Evolutionary conservation across 2,113 vertebrate species (phyloP).

Genomic region (Limnothrissa miodon): DNA sequence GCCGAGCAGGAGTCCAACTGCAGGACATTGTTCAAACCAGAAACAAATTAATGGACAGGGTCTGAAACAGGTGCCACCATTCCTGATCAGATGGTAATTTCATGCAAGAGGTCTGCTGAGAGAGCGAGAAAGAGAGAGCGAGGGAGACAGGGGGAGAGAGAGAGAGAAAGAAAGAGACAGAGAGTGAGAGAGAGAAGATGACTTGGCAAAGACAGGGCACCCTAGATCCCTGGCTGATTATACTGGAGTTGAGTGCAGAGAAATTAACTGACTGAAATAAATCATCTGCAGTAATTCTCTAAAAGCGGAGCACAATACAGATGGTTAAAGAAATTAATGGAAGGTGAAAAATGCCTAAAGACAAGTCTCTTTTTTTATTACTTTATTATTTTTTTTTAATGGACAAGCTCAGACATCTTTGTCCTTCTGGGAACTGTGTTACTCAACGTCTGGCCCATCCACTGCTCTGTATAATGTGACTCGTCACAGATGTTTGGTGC

Average conservation of each 20-base stretch:
- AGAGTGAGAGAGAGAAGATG: neutral
- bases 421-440: neutral
- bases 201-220: neutral
- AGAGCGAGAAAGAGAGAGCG: neutral
- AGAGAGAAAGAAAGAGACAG: neutral
- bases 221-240: neutral
- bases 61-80: conserved; percentile 30
- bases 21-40: conserved; percentile 43
- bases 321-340: neutral
- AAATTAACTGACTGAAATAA: neutral
- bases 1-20: conserved; percentile 34
- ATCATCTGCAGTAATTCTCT: neutral
- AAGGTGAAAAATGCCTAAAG: neutral
- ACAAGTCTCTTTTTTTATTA: neutral
- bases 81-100: conserved; percentile 25
- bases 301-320: neutral
- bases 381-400: neutral
- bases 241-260: neutral
- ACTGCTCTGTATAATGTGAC: neutral
- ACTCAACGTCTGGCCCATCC: neutral
- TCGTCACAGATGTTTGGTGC: neutral
- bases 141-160: conserved; percentile 8
- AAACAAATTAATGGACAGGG: conserved; percentile 36
- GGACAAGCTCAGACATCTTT: neutral
- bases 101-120: conserved; percentile 3